Evolutionary conservation across 2,113 vertebrate genomes (phyloP), one percentile per base, ranked within the genome.

Genomic region (Chaenocephalus aceratus): DNA sequence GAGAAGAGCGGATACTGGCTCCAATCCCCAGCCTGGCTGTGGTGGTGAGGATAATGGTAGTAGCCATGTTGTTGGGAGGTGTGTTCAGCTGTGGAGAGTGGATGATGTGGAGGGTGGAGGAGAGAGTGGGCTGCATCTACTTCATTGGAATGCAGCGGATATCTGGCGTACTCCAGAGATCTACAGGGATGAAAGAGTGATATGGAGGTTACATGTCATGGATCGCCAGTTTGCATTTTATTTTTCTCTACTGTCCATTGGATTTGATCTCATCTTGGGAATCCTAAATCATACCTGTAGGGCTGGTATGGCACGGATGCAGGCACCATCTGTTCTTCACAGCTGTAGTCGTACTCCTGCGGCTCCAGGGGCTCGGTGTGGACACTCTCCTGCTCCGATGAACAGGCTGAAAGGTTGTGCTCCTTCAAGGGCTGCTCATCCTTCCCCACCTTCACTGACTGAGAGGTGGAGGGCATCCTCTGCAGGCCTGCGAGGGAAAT

Each of bases 1-100:
- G 97, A 95, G 84, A 96, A 96, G 41, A 97, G 93, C 0, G 96
- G 95, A 83, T 96, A 96, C 73, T 97, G 96, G 93, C 94, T 97
- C 96, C 96, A 97, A 79, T 97, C 96, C 0, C 94, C 84, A 74
- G 95, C 87, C 0, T 95, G 94, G 75, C 78, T 61, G 13, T 95
- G 89, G 15, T 82, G 76, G 30, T 67, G 71, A 6, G 45, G 73
- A 9, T 94, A 90, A 1, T 94, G 88, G 62, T 75, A 52, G 80
- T 86, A 84, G 44, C 77, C 57, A 1, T 76, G 80, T 41, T 92
- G 90, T 13, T 85, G 84, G 45, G 52, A 0, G 15, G 44, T 11
- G 0, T 76, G 79, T 23, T 91, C 84, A 2, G 44, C 45, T 1
- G 75, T 26, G 64, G 70, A 6, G 0, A 70, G 72, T 0, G 71